These are phyloP conservation scores for Crocodylus rhombifer DNA, from an alignment of 2,797 vertebrate species.

Conservation along the genomic window DNA sequence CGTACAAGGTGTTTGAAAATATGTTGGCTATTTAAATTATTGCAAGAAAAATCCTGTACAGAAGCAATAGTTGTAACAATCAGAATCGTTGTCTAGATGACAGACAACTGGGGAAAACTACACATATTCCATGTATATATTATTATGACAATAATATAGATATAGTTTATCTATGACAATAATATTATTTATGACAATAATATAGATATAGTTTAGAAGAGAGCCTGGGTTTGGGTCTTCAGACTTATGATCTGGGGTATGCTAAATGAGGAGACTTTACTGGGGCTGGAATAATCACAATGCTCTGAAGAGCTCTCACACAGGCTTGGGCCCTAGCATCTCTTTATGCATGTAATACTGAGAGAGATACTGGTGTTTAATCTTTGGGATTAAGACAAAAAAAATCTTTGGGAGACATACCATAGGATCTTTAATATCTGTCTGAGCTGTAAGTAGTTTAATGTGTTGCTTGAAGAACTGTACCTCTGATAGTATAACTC, in stretches of 20 bases:
- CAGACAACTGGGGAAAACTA: neutral
- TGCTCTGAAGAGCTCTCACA: neutral
- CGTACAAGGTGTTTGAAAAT: conserved; percentile 9
- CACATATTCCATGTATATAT: neutral
- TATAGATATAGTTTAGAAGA: neutral
- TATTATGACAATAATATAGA: neutral
- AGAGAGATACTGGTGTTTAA: neutral
- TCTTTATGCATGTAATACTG: neutral
- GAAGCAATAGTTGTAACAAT: neutral
- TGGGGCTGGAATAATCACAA: neutral
- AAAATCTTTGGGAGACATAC: neutral
- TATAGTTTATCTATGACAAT: neutral
- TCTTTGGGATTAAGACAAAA: neutral
- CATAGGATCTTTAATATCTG: neutral
- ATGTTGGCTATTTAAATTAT: neutral
- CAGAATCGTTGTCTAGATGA: neutral
- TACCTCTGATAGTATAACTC: neutral
- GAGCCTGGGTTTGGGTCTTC: neutral
- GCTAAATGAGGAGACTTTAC: neutral
- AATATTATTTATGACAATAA: neutral
- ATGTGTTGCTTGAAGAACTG: neutral
- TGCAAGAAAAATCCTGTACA: neutral
- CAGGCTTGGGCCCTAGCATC: neutral
- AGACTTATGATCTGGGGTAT: neutral
- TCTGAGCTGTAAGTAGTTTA: neutral